Evolutionary conservation across 2,888 invertebrate genomes (phyloP), one percentile per base, ranked within the genome.

Genomic region (Nephrotoma appendiculata): DNA sequence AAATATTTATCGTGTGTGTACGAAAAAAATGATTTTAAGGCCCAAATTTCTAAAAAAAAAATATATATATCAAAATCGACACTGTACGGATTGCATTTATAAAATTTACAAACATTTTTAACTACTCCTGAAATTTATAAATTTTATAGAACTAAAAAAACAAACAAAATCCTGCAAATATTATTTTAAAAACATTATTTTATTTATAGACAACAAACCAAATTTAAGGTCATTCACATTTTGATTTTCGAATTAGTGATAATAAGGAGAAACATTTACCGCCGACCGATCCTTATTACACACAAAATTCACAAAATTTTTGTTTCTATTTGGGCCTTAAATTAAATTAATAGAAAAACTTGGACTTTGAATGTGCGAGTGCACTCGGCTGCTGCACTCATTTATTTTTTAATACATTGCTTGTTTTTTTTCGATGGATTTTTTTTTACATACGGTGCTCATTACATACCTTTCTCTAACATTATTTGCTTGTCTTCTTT

Each of bases 401-500:
- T 48, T 48, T 48, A 44, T 71, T 9, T 71, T 71, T 71, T 11
- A 31, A 71, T 31, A 31, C 19, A 71, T 71, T 71, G 31, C 71
- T 71, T 71, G 71, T 71, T 71, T 71, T 71, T n/a, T 71, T 71
- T 71, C 31, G 11, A 4, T 48, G 41, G 83, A 86, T 57, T 19
- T 86, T 31, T 86, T 52, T 41, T 86, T 87, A 57, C 83, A 86
- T 86, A 87, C 71, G 87, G 88, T 87, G 89, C 87, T 89, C 89
- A 88, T 88, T 87, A 94, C 94, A 93, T 93, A 98, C 98, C 98
- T 96, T 95, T 98, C 98, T 90, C 99, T 94, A 89, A 98, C 98
- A 94, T 99, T 99, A 94, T 99, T 99, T 91, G 98, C 98, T 93
- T 98, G 98, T 89, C 98, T 94, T 90, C 98, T 94, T 93, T 98